phyloP scores from a whole-genome alignment of 1,140 invertebrate genomes.

The Philopotamus ludificatus region DNA sequence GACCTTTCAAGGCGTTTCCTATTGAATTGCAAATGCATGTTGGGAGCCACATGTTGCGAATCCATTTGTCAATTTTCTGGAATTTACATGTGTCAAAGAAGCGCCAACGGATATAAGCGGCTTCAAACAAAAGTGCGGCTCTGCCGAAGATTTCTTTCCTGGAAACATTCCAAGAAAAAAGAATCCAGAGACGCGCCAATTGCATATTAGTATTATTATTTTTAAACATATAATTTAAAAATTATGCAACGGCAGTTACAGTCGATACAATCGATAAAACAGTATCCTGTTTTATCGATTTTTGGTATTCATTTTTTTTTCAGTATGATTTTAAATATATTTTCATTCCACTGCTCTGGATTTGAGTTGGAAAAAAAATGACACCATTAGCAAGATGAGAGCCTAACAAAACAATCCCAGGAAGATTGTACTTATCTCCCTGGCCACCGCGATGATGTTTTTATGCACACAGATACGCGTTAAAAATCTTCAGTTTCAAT shows the following conservation, averaged over 20 bases:
- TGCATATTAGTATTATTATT: not conserved
- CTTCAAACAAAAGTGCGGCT: not conserved
- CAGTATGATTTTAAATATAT: not conserved
- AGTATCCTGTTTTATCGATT: not conserved
- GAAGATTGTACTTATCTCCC: slow-evolving; percentile 17
- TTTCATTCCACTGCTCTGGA: not conserved
- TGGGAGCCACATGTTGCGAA: not conserved
- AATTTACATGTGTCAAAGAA: not conserved
- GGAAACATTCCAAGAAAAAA: not conserved
- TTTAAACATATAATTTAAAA: not conserved
- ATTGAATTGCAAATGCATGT: not conserved
- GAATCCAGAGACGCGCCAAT: not conserved
- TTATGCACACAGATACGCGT: too few species aligned
- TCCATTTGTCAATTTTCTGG: not conserved
- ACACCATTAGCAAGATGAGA: slow-evolving; percentile 40
- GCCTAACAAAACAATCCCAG: slow-evolving; percentile 34
- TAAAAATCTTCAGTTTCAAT: too few species aligned
- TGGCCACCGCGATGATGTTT: too few species aligned
- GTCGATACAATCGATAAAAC: too few species aligned
- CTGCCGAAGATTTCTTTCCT: not conserved
- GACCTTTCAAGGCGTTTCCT: not conserved
- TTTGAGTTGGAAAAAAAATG: slow-evolving; percentile 7
- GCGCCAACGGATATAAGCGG: not conserved
- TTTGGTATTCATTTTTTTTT: not conserved
- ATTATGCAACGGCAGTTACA: too few species aligned